These are phyloP conservation scores for Malacoraja senta DNA, from an alignment of 2,797 vertebrate genomes.

Conservation along the genomic window DNA sequence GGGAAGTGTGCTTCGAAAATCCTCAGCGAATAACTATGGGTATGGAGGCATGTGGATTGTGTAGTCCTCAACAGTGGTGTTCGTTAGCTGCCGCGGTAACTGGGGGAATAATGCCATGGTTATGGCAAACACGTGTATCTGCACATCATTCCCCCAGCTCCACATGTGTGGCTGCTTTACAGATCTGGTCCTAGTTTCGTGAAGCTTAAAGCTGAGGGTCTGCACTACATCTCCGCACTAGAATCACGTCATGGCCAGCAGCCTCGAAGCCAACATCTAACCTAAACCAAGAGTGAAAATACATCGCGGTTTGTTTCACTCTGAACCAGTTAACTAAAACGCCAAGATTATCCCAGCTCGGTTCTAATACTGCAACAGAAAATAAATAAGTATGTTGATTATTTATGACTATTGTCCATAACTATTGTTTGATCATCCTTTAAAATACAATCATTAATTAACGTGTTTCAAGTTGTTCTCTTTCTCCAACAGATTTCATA, in stretches of 20 bases:
- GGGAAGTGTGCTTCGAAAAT: background rate
- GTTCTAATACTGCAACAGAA: background rate
- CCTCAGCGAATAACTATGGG: background rate
- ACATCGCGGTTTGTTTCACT: background rate
- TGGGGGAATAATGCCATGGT: slow-evolving; percentile 3
- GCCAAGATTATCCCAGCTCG: background rate
- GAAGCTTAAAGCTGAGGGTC: background rate
- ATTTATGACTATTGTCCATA: too few species aligned
- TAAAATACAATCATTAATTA: background rate
- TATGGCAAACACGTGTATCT: background rate
- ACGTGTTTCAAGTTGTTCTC: background rate
- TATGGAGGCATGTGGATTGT: background rate
- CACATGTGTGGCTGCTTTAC: background rate
- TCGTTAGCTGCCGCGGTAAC: background rate
- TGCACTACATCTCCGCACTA: background rate
- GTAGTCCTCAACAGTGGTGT: background rate
- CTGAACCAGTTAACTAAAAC: background rate
- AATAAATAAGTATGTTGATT: background rate
- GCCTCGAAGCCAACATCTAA: background rate
- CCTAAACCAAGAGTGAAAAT: background rate
- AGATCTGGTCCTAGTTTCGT: background rate
- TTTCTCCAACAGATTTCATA: too few species aligned
- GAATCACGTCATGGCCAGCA: background rate
- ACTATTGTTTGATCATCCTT: background rate
- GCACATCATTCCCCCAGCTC: background rate